phyloP scores from a whole-genome alignment of 2,113 vertebrate species.

The Laterallus jamaicensis region DNA sequence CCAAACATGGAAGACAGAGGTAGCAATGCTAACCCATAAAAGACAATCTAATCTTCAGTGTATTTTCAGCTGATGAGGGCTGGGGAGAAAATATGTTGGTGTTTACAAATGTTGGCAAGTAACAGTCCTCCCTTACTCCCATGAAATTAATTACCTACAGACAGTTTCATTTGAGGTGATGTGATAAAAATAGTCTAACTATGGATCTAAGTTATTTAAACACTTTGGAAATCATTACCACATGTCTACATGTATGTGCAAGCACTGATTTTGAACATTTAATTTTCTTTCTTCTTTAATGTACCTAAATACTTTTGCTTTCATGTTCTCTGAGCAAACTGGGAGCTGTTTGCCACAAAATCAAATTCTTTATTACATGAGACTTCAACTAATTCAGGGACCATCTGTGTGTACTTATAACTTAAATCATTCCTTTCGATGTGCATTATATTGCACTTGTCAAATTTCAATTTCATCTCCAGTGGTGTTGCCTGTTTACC shows the following conservation, averaged over 20 bases:
- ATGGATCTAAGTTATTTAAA: neutral
- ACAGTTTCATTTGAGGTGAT: neutral
- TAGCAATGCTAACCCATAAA: neutral
- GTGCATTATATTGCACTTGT: neutral
- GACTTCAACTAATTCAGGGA: constrained; percentile 34
- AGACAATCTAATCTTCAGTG: neutral
- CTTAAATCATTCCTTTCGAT: constrained; percentile 32
- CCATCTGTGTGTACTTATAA: constrained; percentile 50
- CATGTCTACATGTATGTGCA: neutral
- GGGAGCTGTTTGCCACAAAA: neutral
- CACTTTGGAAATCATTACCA: neutral
- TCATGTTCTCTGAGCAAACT: neutral
- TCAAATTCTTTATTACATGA: neutral
- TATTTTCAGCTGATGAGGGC: neutral
- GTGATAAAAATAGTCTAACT: neutral
- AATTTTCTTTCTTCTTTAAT: neutral
- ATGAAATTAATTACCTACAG: neutral
- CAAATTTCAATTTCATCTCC: constrained; percentile 19
- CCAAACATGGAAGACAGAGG: neutral
- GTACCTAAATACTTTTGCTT: neutral
- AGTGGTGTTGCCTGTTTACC: neutral
- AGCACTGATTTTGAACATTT: neutral
- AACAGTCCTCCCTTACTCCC: neutral
- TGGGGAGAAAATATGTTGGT: neutral
- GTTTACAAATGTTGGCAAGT: neutral